Percentiles rank a stretch among this genome's conserved stretches.
These are phyloP conservation scores for Venustoraphidia nigricollis DNA, from an alignment of 2,888 invertebrate species.

Conservation along the genomic window DNA sequence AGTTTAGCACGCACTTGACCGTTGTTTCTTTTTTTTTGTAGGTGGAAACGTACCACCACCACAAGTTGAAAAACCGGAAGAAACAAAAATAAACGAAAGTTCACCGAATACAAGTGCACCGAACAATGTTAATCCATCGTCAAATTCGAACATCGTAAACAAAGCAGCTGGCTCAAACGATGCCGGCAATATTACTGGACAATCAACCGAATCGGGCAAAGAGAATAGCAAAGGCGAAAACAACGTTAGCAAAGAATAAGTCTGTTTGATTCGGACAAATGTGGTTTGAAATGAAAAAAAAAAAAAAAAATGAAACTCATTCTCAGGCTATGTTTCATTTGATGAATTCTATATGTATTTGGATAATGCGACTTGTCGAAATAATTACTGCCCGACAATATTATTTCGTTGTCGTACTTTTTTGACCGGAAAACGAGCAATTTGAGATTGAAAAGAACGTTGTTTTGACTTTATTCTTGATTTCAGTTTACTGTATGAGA, in stretches of 20 bases:
- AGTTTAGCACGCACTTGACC: too few species aligned
- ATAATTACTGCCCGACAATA: too few species aligned
- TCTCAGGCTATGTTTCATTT: too few species aligned
- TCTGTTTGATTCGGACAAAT: neutral
- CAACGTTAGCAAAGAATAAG: neutral
- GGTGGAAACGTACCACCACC: slow-evolving; percentile 18
- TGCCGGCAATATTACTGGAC: slow-evolving; percentile 7
- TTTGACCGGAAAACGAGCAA: too few species aligned
- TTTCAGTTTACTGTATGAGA: too few species aligned
- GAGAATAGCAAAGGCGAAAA: neutral
- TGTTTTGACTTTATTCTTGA: too few species aligned
- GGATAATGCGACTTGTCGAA: too few species aligned
- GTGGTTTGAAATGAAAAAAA: neutral
- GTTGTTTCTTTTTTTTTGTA: slow-evolving; percentile 12
- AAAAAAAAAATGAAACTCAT: too few species aligned
- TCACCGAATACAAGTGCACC: slow-evolving; percentile 9
- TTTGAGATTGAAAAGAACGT: too few species aligned
- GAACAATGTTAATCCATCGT: slow-evolving; percentile 3
- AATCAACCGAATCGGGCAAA: neutral
- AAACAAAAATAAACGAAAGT: slow-evolving; percentile 22
- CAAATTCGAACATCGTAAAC: slow-evolving; percentile 14
- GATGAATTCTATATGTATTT: too few species aligned
- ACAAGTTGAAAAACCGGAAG: slow-evolving; percentile 25
- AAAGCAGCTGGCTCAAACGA: slow-evolving; percentile 12
- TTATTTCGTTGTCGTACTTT: too few species aligned